Evolutionary conservation across 1,140 invertebrate genomes (phyloP).

Genomic region (Bombus breviceps): DNA sequence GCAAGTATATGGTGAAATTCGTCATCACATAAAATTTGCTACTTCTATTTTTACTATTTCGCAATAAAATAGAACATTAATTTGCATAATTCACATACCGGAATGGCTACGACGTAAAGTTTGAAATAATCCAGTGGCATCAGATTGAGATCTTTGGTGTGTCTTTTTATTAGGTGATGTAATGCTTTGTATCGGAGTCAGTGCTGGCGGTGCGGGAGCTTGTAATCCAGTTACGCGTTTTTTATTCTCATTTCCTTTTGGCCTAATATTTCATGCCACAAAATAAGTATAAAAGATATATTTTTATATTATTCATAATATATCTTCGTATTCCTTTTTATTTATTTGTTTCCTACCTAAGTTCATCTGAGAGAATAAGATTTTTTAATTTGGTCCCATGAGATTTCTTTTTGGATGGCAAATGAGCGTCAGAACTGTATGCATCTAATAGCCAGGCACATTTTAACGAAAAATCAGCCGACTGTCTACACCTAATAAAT

Average conservation of each 20-base stretch:
- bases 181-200: constrained; percentile 77
- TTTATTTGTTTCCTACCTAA: constrained; percentile 83
- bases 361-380: constrained; percentile 93
- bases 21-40: background rate
- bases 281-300: background rate
- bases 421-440: constrained; percentile 91
- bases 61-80: background rate
- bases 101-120: constrained; percentile 81
- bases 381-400: constrained; percentile 94
- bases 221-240: constrained; percentile 76
- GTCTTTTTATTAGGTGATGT: constrained; percentile 85
- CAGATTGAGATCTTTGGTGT: constrained; percentile 95
- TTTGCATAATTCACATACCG: constrained; percentile 70
- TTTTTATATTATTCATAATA: background rate
- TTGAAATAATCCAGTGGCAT: constrained; percentile 89
- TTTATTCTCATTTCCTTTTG: constrained; percentile 79
- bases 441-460: constrained; percentile 98
- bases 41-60: background rate
- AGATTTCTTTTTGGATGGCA: constrained; percentile 91
- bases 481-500: constrained; percentile 92
- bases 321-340: background rate
- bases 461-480: constrained; percentile 97
- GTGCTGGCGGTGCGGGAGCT: constrained; percentile 74
- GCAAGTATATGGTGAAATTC: constrained; percentile 2
- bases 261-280: constrained; percentile 71